Conservation (phyloP, 2,888 invertebrate species). For the Agonum fuliginosum region DNA sequence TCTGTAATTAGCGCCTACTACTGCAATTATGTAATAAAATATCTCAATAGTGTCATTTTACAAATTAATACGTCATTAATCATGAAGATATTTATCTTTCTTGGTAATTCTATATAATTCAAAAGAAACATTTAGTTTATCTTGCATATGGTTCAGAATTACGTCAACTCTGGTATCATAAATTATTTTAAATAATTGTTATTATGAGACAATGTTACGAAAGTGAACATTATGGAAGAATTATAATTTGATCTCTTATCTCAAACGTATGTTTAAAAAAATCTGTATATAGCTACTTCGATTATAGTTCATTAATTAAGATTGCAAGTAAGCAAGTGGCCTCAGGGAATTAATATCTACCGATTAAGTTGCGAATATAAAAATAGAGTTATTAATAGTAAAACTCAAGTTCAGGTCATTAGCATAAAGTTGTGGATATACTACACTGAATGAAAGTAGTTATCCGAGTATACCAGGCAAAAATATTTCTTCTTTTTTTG, state of each 20-base stretch:
- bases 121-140: background rate
- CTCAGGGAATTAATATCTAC: background rate
- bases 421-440: conserved; percentile 40
- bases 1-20: background rate
- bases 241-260: background rate
- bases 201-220: conserved; percentile 22
- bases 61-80: conserved; percentile 32
- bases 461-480: conserved; percentile 12
- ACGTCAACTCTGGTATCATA: background rate
- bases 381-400: conserved; percentile 11
- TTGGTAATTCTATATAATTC: background rate
- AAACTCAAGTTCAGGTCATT: conserved; percentile 20
- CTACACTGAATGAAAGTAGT: conserved; percentile 18
- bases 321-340: conserved; percentile 21
- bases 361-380: background rate
- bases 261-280: background rate
- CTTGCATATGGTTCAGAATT: background rate
- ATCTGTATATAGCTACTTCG: conserved; percentile 11
- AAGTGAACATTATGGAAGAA: background rate
- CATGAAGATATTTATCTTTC: conserved; percentile 9
- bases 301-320: conserved; percentile 23
- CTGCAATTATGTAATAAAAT: too few species aligned
- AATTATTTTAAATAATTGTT: background rate
- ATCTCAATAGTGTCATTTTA: conserved; percentile 1
- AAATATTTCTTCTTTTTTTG: conserved; percentile 14